Base-by-base conservation (phyloP, 2,888 invertebrate species). In the Eremobia ochroleuca region DNA sequence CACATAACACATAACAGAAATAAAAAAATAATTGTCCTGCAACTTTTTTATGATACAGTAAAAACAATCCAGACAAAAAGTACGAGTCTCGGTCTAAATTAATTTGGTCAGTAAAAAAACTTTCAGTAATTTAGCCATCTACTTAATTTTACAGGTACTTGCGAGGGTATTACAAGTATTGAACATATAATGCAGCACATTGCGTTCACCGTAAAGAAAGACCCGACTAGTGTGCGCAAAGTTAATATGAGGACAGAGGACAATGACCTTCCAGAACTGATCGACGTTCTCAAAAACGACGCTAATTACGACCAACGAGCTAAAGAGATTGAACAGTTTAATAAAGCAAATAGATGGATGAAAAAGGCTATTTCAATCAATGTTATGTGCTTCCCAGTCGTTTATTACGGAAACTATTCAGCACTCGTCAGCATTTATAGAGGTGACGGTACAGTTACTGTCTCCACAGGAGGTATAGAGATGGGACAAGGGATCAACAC, bases 401-500 rank as follows among this genome's bases (percentile, higher is more conserved):
- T 90, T 15, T 96, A 94, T 77, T 97, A 93, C 69, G 97, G 97
- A 0, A 97, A 97, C 67, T 98, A 97, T 86, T 96, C 97, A 61
- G 97, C 97, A 0, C 92, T 97, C 80, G 97, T 98, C 1, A 97
- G 97, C 0, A 97, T 98, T 81, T 98, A 97, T 89, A 97, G 97
- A 78, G 96, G 97, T 0, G 98, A 98, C 92, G 98, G 98, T 0
- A 97, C 97, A 2, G 98, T 98, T 0, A 97, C 98, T 0, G 94
- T 98, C 0, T 95, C 97, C 0, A 98, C 98, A 75, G 98, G 98
- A 9, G 98, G 98, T 1, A 95, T 98, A 67, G 98, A 98, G 94
- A 97, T 98, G 95, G 98, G 98, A 0, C 98, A 98, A 96, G 98
- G 98, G 0, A 97, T 98, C 58, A 98, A 98, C 85, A 98, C 98